Evolutionary conservation across 2,888 invertebrate species (phyloP).

Genomic region (Hermodice carunculata): DNA sequence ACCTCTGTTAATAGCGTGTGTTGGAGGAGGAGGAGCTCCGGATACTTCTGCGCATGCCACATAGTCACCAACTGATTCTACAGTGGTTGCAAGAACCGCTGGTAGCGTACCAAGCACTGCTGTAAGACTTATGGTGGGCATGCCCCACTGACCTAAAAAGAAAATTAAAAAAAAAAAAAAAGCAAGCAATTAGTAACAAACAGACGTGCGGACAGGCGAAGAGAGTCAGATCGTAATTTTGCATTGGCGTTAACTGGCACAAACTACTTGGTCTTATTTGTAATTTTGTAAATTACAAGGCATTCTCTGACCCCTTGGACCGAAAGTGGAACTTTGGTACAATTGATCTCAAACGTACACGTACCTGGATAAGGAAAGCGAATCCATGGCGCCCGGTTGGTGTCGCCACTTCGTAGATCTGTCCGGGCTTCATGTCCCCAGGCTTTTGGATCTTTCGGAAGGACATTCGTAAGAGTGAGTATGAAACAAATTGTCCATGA

Average conservation of each 20-base stretch:
- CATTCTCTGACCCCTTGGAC: too few relatives aligned
- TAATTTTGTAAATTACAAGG: too few relatives aligned
- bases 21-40: constrained; percentile 85
- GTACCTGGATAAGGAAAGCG: constrained; percentile 76
- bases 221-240: too few relatives aligned
- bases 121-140: constrained; percentile 57
- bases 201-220: too few relatives aligned
- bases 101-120: constrained; percentile 62
- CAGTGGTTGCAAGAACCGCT: constrained; percentile 60
- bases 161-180: too few relatives aligned
- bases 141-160: constrained; percentile 61
- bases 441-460: constrained; percentile 68
- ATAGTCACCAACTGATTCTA: constrained; percentile 82
- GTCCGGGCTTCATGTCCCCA: constrained; percentile 66
- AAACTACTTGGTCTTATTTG: too few relatives aligned
- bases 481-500: constrained; percentile 64
- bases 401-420: constrained; percentile 52
- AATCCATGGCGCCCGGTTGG: constrained; percentile 64
- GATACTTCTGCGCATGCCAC: constrained; percentile 82
- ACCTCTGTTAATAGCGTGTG: constrained; percentile 85
- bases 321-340: too few relatives aligned
- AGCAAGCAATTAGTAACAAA: too few relatives aligned
- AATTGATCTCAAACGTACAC: too few relatives aligned
- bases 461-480: constrained; percentile 58
- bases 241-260: too few relatives aligned